These are phyloP conservation scores for Malurus leucopterus DNA, from an alignment of 2,797 vertebrate species.

Conservation along the genomic window DNA sequence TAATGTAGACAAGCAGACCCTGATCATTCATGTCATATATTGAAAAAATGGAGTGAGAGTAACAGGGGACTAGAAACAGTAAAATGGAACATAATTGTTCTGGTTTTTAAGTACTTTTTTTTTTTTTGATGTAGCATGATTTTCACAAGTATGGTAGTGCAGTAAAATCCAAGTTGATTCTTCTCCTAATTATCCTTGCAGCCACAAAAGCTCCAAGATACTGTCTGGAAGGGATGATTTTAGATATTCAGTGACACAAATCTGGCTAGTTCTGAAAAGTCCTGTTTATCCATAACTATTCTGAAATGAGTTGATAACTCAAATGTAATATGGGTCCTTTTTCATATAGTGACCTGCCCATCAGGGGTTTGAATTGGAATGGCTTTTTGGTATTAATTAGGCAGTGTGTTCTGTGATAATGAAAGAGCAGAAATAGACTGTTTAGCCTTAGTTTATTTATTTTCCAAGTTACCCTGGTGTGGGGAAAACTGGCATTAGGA, in stretches of 20 bases:
- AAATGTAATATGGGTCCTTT: background rate
- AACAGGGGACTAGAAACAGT: background rate
- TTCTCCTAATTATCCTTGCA: background rate
- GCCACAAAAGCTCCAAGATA: background rate
- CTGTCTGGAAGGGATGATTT: background rate
- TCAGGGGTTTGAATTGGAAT: background rate
- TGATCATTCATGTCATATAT: background rate
- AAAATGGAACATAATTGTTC: background rate
- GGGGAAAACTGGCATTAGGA: background rate
- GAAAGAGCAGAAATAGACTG: background rate
- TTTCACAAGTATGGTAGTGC: background rate
- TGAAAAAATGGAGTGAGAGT: background rate
- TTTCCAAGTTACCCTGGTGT: background rate
- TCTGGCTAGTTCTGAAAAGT: background rate
- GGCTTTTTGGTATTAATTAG: background rate
- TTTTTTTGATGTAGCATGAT: background rate
- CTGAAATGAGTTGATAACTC: background rate
- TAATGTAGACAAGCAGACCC: background rate
- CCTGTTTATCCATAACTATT: background rate
- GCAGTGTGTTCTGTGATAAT: background rate
- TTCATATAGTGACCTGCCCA: background rate
- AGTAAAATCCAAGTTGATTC: background rate
- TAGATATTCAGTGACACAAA: background rate
- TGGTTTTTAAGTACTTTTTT: background rate
- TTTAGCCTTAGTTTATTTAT: background rate